Evolutionary conservation across 2,888 invertebrate species (phyloP).

Genomic region (Terebella lapidaria): DNA sequence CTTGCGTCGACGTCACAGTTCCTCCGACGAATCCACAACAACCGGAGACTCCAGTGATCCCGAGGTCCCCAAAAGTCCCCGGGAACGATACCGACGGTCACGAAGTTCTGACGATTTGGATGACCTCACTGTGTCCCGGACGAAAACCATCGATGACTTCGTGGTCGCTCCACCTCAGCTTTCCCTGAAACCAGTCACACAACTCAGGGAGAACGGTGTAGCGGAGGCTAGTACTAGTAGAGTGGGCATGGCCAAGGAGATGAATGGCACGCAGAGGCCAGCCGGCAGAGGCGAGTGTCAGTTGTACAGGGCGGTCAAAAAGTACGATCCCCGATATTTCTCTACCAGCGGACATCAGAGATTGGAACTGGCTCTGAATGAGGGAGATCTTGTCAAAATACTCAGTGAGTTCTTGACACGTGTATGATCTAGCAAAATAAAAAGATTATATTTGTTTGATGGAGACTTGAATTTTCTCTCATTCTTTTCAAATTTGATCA

Average conservation of each 20-base stretch:
- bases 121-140: no score
- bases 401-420: constrained; percentile 26
- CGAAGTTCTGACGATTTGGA: neutral
- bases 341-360: constrained; percentile 36
- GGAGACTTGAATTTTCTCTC: no score
- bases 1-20: no score
- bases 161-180: neutral
- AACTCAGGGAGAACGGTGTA: no score
- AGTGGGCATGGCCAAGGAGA: neutral
- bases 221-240: no score
- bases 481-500: no score
- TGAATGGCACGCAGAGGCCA: neutral
- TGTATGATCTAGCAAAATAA: no score
- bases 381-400: constrained; percentile 40
- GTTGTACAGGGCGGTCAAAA: constrained; percentile 22
- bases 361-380: constrained; percentile 37
- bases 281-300: neutral
- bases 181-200: neutral
- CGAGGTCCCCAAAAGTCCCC: no score
- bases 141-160: no score
- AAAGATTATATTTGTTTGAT: no score
- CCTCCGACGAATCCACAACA: no score
- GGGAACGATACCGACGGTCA: neutral
- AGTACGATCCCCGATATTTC: constrained; percentile 38
- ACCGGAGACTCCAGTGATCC: no score